These are phyloP conservation scores for Parasteatoda lunata DNA, from an alignment of 2,888 invertebrate genomes.

Conservation along the genomic window DNA sequence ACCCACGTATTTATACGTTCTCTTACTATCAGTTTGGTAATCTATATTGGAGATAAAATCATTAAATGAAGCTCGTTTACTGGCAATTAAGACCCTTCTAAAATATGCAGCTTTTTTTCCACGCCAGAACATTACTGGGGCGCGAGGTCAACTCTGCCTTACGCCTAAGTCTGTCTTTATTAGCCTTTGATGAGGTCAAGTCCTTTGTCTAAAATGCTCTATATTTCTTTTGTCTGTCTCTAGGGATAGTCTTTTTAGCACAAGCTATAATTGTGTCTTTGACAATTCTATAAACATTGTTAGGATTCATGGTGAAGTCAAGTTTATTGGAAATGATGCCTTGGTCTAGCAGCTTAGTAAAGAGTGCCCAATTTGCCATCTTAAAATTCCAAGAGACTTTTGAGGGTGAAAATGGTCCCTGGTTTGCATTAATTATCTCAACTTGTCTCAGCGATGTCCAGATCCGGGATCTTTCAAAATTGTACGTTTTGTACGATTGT, in stretches of 20 bases:
- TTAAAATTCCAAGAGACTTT: constrained; percentile 15
- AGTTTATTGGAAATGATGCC: neutral
- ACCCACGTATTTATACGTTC: constrained; percentile 23
- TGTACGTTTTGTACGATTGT: neutral
- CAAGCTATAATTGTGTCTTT: constrained; percentile 16
- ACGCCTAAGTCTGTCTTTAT: constrained; percentile 2
- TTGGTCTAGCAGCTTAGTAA: constrained; percentile 11
- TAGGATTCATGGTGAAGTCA: constrained; percentile 8
- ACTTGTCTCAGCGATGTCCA: neutral
- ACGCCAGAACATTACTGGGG: constrained; percentile 1
- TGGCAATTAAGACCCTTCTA: constrained; percentile 10
- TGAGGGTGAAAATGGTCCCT: neutral
- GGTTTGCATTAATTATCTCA: neutral
- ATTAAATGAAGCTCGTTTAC: constrained; percentile 26
- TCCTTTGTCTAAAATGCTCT: constrained; percentile 4
- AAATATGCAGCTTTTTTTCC: constrained; percentile 22
- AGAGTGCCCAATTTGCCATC: neutral
- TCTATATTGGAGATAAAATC: constrained; percentile 9
- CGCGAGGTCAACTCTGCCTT: neutral
- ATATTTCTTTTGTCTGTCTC: constrained; percentile 19
- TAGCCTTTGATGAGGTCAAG: neutral
- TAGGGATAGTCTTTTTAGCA: constrained; percentile 17
- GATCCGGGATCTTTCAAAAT: neutral
- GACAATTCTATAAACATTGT: constrained; percentile 3
- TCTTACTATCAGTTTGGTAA: constrained; percentile 31